Base-by-base conservation (phyloP, 2,113 vertebrate species). In the Engraulis encrasicolus region DNA sequence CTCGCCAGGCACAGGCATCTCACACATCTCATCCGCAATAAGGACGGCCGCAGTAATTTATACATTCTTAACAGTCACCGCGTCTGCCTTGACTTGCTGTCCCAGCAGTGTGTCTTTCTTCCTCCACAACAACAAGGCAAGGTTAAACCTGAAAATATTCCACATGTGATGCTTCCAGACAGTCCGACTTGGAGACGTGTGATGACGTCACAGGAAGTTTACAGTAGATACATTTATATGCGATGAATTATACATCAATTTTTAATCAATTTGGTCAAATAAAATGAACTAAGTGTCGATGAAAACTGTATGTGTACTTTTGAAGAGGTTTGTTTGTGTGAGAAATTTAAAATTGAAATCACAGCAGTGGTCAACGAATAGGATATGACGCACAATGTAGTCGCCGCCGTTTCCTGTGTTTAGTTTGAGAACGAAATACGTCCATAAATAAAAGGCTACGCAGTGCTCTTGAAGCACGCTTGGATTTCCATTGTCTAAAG, bases 61-160 rank as follows among this genome's bases (percentile, higher is more conserved):
- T 87, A 85, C 92, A 94, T 94, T 12, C 1, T 58, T 66, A 31
- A 11, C 2, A 74, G 34, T 45, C 17, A 37, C 27, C 48, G 20
- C 18, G 0, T 71, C 14, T 74, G 17, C 61, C 37, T 19, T n/a
- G n/a, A n/a, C n/a, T n/a, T n/a, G n/a, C n/a, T n/a, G n/a, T n/a
- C n/a, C n/a, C n/a, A n/a, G n/a, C n/a, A n/a, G n/a, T n/a, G n/a
- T n/a, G n/a, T n/a, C n/a, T n/a, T n/a, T n/a, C n/a, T n/a, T n/a
- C n/a, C n/a, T n/a, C n/a, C n/a, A n/a, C 23, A 34, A 4, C 6
- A 31, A 36, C 2, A 78, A 18, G 6, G 27, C 54, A 79, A 82
- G 79, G 54, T 81, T 74, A 78, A 31, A 52, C 15, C 37, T 20
- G 23, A 52, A 78, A 36, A 52, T 85, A 89, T 80, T 6, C 3